Evolutionary conservation across 2,113 vertebrate species (phyloP).

Genomic region (Amphilophus citrinellus): DNA sequence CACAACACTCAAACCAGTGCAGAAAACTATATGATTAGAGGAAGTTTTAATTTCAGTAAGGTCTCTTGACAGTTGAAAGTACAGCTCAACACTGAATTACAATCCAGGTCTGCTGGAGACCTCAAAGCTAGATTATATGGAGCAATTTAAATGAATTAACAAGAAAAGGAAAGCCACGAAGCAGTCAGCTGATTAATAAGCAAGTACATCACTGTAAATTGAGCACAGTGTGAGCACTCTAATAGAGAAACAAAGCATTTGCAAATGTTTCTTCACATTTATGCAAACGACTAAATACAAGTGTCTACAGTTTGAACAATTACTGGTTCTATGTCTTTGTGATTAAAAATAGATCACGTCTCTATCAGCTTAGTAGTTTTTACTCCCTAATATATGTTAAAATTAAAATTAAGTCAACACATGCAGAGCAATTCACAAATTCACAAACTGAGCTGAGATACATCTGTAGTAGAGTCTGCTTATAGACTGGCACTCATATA

Average conservation of each 20-base stretch:
- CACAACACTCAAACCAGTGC: not conserved
- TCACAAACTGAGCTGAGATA: not conserved
- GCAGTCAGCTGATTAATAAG: constrained; percentile 41
- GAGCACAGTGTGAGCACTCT: constrained; percentile 1
- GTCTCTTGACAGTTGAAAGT: not conserved
- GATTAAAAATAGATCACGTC: not conserved
- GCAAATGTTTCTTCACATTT: not conserved
- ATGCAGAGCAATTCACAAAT: not conserved
- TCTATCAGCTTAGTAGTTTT: not conserved
- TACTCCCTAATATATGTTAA: not conserved
- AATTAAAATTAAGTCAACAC: not conserved
- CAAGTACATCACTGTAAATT: not conserved
- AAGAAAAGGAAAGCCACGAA: constrained; percentile 17
- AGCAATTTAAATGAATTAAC: constrained; percentile 22
- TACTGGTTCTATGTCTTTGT: not conserved
- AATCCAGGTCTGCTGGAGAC: constrained; percentile 12
- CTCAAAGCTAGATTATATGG: constrained; percentile 7
- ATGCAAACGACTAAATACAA: constrained; percentile 46
- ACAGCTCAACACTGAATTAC: constrained; percentile 1
- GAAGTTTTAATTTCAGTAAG: not conserved
- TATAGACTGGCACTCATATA: not conserved
- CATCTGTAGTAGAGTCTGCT: not conserved
- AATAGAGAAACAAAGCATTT: not conserved
- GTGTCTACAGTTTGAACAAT: constrained; percentile 48
- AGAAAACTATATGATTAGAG: not conserved